Evolutionary conservation across 2,888 invertebrate genomes (phyloP), one percentile per base, ranked within the genome.

Genomic region (Tachystola acroxantha): DNA sequence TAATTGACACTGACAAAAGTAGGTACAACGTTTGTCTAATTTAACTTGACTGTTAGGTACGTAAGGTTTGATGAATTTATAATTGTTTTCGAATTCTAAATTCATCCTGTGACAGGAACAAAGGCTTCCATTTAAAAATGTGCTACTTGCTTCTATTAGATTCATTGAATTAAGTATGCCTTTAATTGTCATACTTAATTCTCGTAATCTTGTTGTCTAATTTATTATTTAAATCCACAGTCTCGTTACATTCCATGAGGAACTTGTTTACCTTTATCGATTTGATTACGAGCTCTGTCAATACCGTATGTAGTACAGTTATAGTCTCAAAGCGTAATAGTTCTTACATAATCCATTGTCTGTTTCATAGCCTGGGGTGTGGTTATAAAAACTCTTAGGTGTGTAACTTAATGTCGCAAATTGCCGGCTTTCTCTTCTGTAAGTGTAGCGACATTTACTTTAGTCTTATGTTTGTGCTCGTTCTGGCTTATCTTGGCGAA

Each of bases 311-410:
- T 36, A 42, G 47, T 50, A 51, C 48, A 49, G 51, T 60, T 59
- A 49, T 38, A 36, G 37, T 45, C 43, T 48, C 39, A 13, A 42
- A 42, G 39, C 43, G 44, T 50, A 53, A 57, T 52, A 45, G 38
- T 47, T 42, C 44, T 77, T 77, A 64, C 57, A 59, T 56, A 74
- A 77, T 43, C 56, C 47, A 69, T 74, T 74, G 67, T 76, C 59
- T 60, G 54, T 46, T 43, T 44, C 50, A 48, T 57, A 57, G 56
- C 53, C 53, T 37, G 46, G 44, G 42, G 48, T 37, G 47, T 43
- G 42, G 45, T 48, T 54, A 56, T 60, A 54, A 58, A 57, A 55
- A 50, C 56, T 24, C 48, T 52, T 43, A 12, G 10, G 44, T 30
- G 40, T 48, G 56, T 50, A 53, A 53, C 52, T 45, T 46, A 42